These are phyloP conservation scores for Barbus barbus DNA, from an alignment of 2,113 vertebrate species.

Conservation along the genomic window DNA sequence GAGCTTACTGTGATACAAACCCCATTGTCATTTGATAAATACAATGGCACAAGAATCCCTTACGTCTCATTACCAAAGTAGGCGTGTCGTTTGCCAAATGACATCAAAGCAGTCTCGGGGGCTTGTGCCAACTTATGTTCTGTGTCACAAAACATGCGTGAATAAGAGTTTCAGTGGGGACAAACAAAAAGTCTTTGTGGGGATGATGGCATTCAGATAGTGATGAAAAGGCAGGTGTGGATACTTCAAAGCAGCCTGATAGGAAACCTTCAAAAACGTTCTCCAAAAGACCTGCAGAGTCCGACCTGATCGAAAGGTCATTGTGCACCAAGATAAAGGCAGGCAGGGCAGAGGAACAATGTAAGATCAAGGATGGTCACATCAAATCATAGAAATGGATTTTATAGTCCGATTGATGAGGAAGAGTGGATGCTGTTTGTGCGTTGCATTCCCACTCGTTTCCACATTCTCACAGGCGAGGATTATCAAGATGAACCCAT, in stretches of 20 bases:
- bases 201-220: slow-evolving; percentile 38
- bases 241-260: slow-evolving; percentile 37
- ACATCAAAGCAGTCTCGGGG: slow-evolving; percentile 49
- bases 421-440: slow-evolving; percentile 31
- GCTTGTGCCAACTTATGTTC: slow-evolving; percentile 36
- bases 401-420: slow-evolving; percentile 36
- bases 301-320: slow-evolving; percentile 40
- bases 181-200: slow-evolving; percentile 52
- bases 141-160: slow-evolving; percentile 29
- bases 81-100: slow-evolving; percentile 34
- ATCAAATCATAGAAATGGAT: slow-evolving; percentile 28
- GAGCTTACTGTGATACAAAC: slow-evolving; percentile 52
- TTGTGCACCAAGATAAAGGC: slow-evolving; percentile 40
- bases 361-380: slow-evolving; percentile 23
- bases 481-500: slow-evolving; percentile 66
- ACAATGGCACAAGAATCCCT: slow-evolving; percentile 56
- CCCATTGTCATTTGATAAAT: slow-evolving; percentile 52
- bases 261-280: slow-evolving; percentile 8
- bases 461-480: slow-evolving; percentile 53
- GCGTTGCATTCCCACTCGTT: slow-evolving; percentile 28
- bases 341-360: slow-evolving; percentile 22
- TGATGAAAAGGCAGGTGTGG: slow-evolving; percentile 54
- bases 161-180: slow-evolving; percentile 50
- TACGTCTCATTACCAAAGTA: slow-evolving; percentile 33
- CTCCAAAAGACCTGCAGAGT: slow-evolving; percentile 21